Evolutionary conservation across 2,888 invertebrate species (phyloP).

Genomic region (Nipponacmea schrenckii): DNA sequence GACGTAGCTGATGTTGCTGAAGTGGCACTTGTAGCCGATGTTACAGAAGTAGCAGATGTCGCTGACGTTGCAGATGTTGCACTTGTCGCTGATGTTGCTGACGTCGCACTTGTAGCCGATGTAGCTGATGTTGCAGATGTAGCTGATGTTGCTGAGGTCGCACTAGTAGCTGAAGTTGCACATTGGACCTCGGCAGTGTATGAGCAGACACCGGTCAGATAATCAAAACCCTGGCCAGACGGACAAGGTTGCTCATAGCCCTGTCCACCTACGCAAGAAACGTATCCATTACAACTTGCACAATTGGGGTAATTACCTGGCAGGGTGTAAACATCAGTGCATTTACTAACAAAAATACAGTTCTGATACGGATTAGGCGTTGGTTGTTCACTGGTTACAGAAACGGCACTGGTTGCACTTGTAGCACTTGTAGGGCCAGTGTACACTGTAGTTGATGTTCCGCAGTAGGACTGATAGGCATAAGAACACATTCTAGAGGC

Average conservation of each 20-base stretch:
- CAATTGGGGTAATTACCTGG: neutral
- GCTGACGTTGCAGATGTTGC: no score
- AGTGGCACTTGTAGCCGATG: no score
- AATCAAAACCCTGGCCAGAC: neutral
- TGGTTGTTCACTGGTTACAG: neutral
- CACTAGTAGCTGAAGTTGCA: neutral
- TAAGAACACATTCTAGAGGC: neutral
- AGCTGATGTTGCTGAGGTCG: neutral
- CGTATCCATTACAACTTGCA: neutral
- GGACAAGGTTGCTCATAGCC: neutral
- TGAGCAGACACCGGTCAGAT: no score
- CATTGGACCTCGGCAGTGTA: neutral
- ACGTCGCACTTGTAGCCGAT: neutral
- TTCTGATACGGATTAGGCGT: neutral
- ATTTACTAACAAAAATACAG: neutral
- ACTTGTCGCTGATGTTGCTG: no score
- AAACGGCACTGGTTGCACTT: neutral
- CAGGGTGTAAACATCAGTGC: neutral
- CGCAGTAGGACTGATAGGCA: neutral
- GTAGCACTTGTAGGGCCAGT: neutral
- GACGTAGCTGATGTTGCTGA: neutral
- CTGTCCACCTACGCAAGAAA: neutral
- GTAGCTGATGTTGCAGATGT: neutral
- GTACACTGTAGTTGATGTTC: neutral
- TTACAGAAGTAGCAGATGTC: neutral